Percentiles rank a stretch among this genome's conserved stretches.
These are phyloP conservation scores for Diogma glabrata DNA, from an alignment of 2,888 invertebrate genomes.

Conservation along the genomic window DNA sequence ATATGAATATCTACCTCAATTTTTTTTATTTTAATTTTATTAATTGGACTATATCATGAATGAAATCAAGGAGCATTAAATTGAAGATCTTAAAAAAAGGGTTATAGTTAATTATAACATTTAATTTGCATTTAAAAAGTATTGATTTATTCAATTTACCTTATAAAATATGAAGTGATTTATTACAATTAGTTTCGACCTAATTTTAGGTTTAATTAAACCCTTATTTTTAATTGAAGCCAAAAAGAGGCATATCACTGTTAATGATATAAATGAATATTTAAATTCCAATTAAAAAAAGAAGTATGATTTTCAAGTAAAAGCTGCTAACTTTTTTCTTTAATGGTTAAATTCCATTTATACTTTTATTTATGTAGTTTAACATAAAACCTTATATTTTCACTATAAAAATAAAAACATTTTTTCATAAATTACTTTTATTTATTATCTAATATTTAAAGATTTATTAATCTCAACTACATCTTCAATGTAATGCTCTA, in stretches of 20 bases:
- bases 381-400: constrained; percentile 1
- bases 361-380: not conserved
- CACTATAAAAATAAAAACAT: constrained; percentile 35
- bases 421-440: constrained; percentile 29
- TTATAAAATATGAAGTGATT: not conserved
- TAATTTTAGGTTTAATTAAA: too few relatives aligned
- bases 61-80: too few relatives aligned
- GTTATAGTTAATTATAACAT: too few relatives aligned
- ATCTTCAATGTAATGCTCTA: constrained; percentile 40
- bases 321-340: constrained; percentile 54
- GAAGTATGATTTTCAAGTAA: constrained; percentile 25
- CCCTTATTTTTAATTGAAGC: constrained; percentile 44
- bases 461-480: constrained; percentile 27
- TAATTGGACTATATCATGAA: too few relatives aligned
- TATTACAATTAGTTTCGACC: constrained; percentile 1
- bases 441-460: constrained; percentile 22
- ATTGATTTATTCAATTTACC: not conserved
- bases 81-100: too few relatives aligned
- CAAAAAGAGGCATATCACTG: constrained; percentile 29
- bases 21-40: too few relatives aligned
- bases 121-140: not conserved
- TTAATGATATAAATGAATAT: not conserved
- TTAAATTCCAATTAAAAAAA: not conserved
- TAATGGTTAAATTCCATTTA: constrained; percentile 27
- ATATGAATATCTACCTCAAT: too few relatives aligned